A percentile compares a stretch with the other conserved stretches of the same genome.
phyloP scores from a whole-genome alignment of 2,797 vertebrate species.

The Myotis myotis region DNA sequence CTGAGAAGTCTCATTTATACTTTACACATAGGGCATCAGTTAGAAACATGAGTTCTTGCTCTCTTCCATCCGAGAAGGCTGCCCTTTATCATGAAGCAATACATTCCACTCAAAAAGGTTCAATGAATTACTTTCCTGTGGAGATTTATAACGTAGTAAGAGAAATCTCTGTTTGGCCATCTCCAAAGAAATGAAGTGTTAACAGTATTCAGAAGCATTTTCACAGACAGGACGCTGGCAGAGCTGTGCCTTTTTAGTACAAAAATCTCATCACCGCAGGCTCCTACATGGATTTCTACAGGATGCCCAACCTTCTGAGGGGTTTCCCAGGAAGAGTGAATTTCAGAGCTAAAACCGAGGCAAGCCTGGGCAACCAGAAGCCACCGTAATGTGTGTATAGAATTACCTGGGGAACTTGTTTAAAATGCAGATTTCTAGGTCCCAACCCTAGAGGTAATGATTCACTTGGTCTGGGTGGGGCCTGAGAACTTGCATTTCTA shows the following conservation, averaged over 20 bases:
- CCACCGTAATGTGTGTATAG: neutral
- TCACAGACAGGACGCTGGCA: neutral
- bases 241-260: neutral
- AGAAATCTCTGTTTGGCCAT: neutral
- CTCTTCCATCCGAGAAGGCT: neutral
- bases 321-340: neutral
- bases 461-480: neutral
- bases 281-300: neutral
- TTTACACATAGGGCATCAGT: neutral
- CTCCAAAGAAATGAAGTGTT: neutral
- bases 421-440: neutral
- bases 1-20: neutral
- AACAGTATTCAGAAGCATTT: slow-evolving; percentile 13
- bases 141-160: slow-evolving; percentile 15
- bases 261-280: neutral
- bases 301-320: neutral
- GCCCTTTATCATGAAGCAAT: neutral
- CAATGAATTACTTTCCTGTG: neutral
- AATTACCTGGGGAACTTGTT: neutral
- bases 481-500: neutral
- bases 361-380: neutral
- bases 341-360: neutral
- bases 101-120: neutral
- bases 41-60: neutral
- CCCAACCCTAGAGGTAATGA: neutral